These are phyloP conservation scores for Eurosta solidaginis DNA, from an alignment of 1,140 invertebrate species.

Conservation along the genomic window DNA sequence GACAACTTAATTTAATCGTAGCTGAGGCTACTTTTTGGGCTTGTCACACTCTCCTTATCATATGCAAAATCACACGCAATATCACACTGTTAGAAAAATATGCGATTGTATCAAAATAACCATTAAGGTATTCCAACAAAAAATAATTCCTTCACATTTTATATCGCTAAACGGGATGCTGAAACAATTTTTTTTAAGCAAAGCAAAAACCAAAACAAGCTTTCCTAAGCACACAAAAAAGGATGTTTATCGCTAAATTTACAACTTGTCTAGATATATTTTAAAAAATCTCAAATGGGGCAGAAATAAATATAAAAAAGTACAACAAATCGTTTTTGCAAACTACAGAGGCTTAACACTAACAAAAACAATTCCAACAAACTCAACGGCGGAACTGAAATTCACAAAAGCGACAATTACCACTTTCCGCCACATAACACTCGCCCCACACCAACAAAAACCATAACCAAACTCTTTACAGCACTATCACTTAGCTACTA, in stretches of 20 bases:
- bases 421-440: slow-evolving; percentile 26
- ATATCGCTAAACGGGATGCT: neutral
- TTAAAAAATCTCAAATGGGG: slow-evolving; percentile 51
- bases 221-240: slow-evolving; percentile 39
- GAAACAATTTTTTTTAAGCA: neutral
- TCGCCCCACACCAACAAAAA: neutral
- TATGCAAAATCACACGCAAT: no score
- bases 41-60: no score
- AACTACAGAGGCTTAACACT: neutral
- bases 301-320: slow-evolving; percentile 51
- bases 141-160: neutral
- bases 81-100: no score
- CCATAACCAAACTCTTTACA: neutral
- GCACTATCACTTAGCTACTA: slow-evolving; percentile 19
- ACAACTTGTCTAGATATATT: slow-evolving; percentile 44
- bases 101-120: neutral
- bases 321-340: slow-evolving; percentile 4
- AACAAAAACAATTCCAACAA: neutral
- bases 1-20: no score
- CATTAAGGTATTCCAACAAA: neutral
- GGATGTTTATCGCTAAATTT: slow-evolving; percentile 59
- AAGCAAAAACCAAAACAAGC: neutral
- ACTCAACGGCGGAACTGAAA: neutral
- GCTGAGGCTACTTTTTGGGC: no score
- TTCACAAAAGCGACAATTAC: slow-evolving; percentile 23